Conservation (phyloP, 35 echinoderm and acorn worm genomes). For the Apostichopus parvimensis region DNA sequence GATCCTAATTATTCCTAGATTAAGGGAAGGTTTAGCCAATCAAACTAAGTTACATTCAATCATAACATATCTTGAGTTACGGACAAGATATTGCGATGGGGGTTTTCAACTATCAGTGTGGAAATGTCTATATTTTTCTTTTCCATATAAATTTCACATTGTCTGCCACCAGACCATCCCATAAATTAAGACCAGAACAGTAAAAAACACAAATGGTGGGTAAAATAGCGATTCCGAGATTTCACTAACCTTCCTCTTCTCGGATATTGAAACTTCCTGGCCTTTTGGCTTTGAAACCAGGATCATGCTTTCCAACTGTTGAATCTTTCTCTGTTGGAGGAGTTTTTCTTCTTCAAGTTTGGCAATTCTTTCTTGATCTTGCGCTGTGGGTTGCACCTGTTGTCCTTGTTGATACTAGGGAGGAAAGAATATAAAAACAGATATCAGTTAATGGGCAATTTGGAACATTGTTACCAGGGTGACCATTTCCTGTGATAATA, state of each 20-base stretch:
- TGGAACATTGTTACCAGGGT: not conserved
- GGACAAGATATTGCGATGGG: too few relatives aligned
- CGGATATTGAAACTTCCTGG: not conserved
- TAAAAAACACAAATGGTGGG: too few relatives aligned
- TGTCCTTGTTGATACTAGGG: conserved; percentile 48
- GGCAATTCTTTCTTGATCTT: conserved; percentile 41
- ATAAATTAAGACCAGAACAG: too few relatives aligned
- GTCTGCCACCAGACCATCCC: too few relatives aligned
- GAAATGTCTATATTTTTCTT: too few relatives aligned
- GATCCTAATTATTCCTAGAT: too few relatives aligned
- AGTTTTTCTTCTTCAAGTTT: conserved; percentile 51
- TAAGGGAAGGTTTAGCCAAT: too few relatives aligned
- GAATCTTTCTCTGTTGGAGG: conserved; percentile 34
- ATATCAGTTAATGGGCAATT: not conserved
- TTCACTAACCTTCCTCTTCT: conserved; percentile 58
- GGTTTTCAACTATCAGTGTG: too few relatives aligned
- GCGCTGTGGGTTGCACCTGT: not conserved
- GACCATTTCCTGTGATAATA: not conserved
- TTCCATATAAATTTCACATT: too few relatives aligned
- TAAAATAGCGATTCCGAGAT: too few relatives aligned
- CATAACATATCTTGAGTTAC: too few relatives aligned
- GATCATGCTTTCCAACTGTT: conserved; percentile 49
- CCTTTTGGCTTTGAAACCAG: conserved; percentile 57
- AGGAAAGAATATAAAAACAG: not conserved
- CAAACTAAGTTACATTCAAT: too few relatives aligned